Conservation (phyloP, 2,113 vertebrate genomes). For the Sinocyclocheilus grahami region DNA sequence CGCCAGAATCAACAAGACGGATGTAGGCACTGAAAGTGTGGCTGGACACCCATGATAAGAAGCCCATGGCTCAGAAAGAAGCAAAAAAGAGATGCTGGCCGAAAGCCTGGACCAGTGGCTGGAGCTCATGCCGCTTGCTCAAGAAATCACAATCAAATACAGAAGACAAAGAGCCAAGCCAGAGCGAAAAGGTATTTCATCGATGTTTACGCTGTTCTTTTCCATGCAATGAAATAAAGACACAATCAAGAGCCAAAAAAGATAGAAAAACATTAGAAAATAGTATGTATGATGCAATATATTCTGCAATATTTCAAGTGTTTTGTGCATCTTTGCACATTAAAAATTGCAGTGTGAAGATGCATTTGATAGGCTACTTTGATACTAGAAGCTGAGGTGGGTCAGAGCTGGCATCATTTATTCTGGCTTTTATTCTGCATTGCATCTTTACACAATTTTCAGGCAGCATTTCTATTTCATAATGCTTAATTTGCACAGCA, state of each 20-base stretch:
- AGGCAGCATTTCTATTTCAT: no score
- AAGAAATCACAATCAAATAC: background rate
- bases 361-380: no score
- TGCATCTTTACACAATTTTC: no score
- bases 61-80: background rate
- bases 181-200: background rate
- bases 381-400: no score
- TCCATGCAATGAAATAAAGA: background rate
- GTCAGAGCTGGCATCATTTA: no score
- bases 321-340: no score
- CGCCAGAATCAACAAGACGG: background rate
- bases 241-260: background rate
- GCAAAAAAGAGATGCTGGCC: conserved; percentile 2
- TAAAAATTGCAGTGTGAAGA: no score
- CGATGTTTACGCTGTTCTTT: background rate
- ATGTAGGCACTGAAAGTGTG: background rate
- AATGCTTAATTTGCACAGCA: no score
- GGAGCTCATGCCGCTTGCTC: background rate
- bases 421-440: no score
- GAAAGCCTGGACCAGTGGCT: background rate
- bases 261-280: background rate
- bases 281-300: background rate
- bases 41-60: conserved; percentile 9
- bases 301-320: no score
- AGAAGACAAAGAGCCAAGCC: background rate